A percentile compares a stretch with the other conserved stretches of the same genome.
phyloP scores from a whole-genome alignment of 2,888 invertebrate species.

The Hyppa rectilinea region DNA sequence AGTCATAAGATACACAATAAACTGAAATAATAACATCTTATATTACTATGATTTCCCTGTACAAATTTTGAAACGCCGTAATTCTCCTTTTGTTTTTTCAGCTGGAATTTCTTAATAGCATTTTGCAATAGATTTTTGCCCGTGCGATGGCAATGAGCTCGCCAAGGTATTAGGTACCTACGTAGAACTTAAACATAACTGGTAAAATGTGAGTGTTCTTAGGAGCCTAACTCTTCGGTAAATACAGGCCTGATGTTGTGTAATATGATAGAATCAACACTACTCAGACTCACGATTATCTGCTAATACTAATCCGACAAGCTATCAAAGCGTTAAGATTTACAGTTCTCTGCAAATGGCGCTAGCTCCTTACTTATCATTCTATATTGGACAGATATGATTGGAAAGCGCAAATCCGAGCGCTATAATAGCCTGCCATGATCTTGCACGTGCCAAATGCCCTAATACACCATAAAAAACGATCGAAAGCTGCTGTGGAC shows the following conservation, averaged over 20 bases:
- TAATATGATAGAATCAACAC: not conserved
- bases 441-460: conserved; percentile 51
- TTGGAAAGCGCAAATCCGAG: conserved; percentile 52
- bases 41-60: too few relatives aligned
- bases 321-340: conserved; percentile 21
- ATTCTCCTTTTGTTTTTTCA: too few relatives aligned
- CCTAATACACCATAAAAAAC: conserved; percentile 59
- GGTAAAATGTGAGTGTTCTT: not conserved
- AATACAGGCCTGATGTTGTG: not conserved
- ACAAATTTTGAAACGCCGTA: too few relatives aligned
- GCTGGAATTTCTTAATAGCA: not conserved
- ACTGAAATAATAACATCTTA: too few relatives aligned
- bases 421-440: conserved; percentile 29
- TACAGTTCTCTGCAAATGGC: not conserved
- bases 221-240: too few relatives aligned
- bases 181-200: not conserved
- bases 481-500: conserved; percentile 47
- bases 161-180: too few relatives aligned
- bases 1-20: too few relatives aligned
- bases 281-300: not conserved
- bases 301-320: not conserved
- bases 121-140: too few relatives aligned
- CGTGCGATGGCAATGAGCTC: not conserved
- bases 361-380: not conserved
- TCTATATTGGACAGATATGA: conserved; percentile 47